A percentile compares a stretch with the other conserved stretches of the same genome.
Conservation (phyloP, 2,888 invertebrate genomes). For the Idaea aversata region DNA sequence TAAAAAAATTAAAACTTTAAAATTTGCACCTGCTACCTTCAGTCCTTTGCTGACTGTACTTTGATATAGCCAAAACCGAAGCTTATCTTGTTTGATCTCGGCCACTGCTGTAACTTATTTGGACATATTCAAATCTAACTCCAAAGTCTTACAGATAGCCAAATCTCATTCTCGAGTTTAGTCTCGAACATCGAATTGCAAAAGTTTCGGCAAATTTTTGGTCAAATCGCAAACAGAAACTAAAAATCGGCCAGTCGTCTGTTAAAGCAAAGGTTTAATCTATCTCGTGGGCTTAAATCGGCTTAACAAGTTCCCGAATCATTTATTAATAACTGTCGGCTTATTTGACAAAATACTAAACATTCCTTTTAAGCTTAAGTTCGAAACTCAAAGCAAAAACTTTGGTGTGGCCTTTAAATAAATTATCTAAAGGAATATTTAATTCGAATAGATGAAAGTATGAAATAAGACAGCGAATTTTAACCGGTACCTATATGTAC, state of each 20-base stretch:
- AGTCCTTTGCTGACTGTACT: no score
- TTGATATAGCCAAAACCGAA: no score
- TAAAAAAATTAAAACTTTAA: no score
- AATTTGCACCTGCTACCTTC: no score
- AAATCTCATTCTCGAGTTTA: not conserved
- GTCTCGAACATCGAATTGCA: not conserved
- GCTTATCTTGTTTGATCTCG: no score
- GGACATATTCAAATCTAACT: no score
- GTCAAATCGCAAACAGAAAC: not conserved
- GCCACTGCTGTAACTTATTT: no score
- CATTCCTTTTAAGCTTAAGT: not conserved
- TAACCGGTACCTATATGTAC: not conserved
- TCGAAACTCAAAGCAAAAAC: not conserved
- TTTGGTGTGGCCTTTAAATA: not conserved
- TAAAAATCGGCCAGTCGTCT: not conserved
- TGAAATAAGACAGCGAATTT: not conserved
- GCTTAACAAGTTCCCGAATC: conserved; percentile 2
- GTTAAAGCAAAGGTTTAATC: conserved; percentile 3
- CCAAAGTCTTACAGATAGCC: not conserved
- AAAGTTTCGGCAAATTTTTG: not conserved
- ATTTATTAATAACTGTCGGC: conserved; percentile 3
- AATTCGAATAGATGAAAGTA: not conserved
- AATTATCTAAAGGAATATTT: not conserved
- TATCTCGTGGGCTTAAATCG: not conserved
- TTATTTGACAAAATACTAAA: not conserved